Evolutionary conservation across 2,797 vertebrate genomes (phyloP).

Genomic region (Huso huso): DNA sequence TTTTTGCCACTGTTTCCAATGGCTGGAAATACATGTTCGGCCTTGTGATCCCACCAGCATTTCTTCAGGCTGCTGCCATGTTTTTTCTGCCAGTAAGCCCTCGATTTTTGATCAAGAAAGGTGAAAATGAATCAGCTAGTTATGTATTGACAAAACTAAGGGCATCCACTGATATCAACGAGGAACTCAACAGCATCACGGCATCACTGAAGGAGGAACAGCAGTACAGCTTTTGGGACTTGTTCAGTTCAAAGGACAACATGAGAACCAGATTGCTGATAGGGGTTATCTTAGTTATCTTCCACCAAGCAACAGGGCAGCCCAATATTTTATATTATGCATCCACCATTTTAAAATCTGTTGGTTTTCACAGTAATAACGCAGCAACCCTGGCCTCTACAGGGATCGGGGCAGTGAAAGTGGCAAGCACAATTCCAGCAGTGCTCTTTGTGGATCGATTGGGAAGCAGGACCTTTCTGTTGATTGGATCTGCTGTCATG

Average conservation of each 20-base stretch:
- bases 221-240: conserved; percentile 72
- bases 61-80: conserved; percentile 72
- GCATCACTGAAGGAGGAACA: conserved; percentile 77
- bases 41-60: conserved; percentile 73
- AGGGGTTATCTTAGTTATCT: conserved; percentile 75
- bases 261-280: conserved; percentile 78
- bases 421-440: conserved; percentile 77
- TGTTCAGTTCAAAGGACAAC: conserved; percentile 80
- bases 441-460: conserved; percentile 79
- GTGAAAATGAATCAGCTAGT: conserved; percentile 65
- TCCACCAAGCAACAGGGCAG: conserved; percentile 87
- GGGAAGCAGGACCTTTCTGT: conserved; percentile 84
- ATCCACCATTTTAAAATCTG: conserved; percentile 81
- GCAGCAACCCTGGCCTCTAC: conserved; percentile 88
- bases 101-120: conserved; percentile 79
- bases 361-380: conserved; percentile 84
- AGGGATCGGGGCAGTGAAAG: conserved; percentile 84
- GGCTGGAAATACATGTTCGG: conserved; percentile 89
- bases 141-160: conserved; percentile 69
- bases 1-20: conserved; percentile 58
- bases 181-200: conserved; percentile 75
- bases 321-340: conserved; percentile 90
- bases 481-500: conserved; percentile 78
- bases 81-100: conserved; percentile 83
- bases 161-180: conserved; percentile 48